phyloP scores from a whole-genome alignment of 2,797 vertebrate species.

The Anas georgica region DNA sequence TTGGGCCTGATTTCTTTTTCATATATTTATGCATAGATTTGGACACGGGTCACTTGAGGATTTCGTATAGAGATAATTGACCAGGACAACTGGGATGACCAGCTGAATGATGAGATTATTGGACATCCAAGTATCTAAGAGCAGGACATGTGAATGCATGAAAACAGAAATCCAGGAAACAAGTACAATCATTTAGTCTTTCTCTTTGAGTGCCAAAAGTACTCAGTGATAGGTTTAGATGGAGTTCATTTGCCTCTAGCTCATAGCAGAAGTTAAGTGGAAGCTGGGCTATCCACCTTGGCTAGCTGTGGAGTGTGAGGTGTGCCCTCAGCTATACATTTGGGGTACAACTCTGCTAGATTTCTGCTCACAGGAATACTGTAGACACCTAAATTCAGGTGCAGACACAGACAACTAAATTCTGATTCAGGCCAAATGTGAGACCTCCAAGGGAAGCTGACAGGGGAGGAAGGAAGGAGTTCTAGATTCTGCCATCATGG shows the following conservation, averaged over 20 bases:
- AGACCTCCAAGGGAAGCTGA: neutral
- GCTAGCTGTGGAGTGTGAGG: fast-evolving
- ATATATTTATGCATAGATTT: neutral
- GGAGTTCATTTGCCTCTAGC: neutral
- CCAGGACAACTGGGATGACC: neutral
- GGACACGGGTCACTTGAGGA: neutral
- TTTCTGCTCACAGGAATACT: neutral
- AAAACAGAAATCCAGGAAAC: neutral
- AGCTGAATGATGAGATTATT: neutral
- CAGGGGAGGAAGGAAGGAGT: neutral
- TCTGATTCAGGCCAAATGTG: neutral
- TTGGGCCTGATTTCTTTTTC: neutral
- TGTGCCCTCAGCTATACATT: neutral
- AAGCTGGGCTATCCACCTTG: neutral
- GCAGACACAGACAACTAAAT: neutral
- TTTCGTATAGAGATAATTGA: neutral
- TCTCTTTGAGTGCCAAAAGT: neutral
- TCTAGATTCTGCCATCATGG: neutral
- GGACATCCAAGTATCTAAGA: neutral
- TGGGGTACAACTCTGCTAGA: neutral
- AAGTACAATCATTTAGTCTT: neutral
- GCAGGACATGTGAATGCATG: neutral
- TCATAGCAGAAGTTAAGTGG: neutral
- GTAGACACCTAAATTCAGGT: neutral
- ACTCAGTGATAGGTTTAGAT: neutral